Conservation (phyloP, 2,888 invertebrate genomes). For the Xestobium rufovillosum region DNA sequence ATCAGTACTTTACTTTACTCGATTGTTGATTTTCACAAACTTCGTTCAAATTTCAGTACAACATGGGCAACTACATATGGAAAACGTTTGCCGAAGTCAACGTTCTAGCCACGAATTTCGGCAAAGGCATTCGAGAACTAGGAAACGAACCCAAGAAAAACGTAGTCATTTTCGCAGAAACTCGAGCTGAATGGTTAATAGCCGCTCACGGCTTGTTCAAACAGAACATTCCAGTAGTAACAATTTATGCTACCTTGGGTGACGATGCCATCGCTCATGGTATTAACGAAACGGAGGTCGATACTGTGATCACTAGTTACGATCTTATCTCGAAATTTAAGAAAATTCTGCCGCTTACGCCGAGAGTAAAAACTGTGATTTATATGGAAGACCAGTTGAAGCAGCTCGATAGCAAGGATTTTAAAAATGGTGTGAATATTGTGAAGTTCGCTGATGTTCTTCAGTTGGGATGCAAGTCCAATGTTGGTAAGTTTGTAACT, state of each 20-base stretch:
- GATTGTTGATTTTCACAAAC: too few species aligned
- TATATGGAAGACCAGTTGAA: slow-evolving; percentile 85
- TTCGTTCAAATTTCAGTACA: slow-evolving; percentile 71
- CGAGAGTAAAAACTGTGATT: slow-evolving; percentile 69
- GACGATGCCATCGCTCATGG: slow-evolving; percentile 96
- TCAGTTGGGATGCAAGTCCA: slow-evolving; percentile 44
- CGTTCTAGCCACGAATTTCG: slow-evolving; percentile 67
- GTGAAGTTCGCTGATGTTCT: slow-evolving; percentile 68
- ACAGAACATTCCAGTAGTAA: slow-evolving; percentile 91
- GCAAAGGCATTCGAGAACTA: slow-evolving; percentile 73
- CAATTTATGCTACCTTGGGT: slow-evolving; percentile 93
- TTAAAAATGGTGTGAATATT: slow-evolving; percentile 64
- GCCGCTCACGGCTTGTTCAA: slow-evolving; percentile 95
- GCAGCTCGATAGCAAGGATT: slow-evolving; percentile 60
- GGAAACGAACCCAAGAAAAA: slow-evolving; percentile 67
- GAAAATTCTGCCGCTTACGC: slow-evolving; percentile 63
- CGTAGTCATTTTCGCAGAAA: slow-evolving; percentile 94
- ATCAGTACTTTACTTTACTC: too few species aligned
- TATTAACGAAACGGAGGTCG: slow-evolving; percentile 93
- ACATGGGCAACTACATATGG: slow-evolving; percentile 92
- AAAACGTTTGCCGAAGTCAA: slow-evolving; percentile 73
- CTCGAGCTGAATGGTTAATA: slow-evolving; percentile 96
- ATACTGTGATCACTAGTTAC: slow-evolving; percentile 86
- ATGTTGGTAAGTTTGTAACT: slow-evolving; percentile 40
- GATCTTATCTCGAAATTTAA: slow-evolving; percentile 88